phyloP scores from a whole-genome alignment of 53 echinoderm and acorn worm genomes.

The Arbacia lixula region DNA sequence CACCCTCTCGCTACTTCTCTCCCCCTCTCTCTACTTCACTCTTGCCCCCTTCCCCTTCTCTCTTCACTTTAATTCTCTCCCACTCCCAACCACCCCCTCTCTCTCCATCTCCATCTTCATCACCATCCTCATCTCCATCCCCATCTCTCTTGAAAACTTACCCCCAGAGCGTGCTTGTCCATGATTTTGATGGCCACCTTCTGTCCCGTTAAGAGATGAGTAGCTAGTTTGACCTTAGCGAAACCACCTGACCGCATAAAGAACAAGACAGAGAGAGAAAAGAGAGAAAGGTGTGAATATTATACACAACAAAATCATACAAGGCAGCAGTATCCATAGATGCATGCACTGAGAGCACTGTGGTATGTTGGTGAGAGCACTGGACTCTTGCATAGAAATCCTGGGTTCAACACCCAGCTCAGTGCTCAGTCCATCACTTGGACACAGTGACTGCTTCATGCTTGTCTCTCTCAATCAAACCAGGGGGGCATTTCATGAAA shows the following conservation, averaged over 20 bases:
- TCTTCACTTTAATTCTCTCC: background rate
- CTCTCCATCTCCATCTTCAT: background rate
- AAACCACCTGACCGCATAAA: slow-evolving; percentile 78
- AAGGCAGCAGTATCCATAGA: too few species aligned
- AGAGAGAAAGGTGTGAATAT: background rate
- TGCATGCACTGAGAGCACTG: too few species aligned
- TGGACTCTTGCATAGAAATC: too few species aligned
- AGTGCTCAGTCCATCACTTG: too few species aligned
- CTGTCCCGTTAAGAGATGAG: slow-evolving; percentile 91
- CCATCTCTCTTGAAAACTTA: slow-evolving; percentile 58
- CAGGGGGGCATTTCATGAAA: too few species aligned
- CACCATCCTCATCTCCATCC: background rate
- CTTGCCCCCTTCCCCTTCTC: background rate
- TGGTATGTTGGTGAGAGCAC: too few species aligned
- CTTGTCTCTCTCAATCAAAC: too few species aligned
- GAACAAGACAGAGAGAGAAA: background rate
- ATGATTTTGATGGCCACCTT: slow-evolving; percentile 96
- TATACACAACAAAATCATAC: too few species aligned
- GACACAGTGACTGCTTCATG: too few species aligned
- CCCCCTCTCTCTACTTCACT: background rate
- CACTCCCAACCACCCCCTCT: background rate
- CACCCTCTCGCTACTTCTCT: background rate
- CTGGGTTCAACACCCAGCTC: too few species aligned
- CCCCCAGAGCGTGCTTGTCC: slow-evolving; percentile 96
- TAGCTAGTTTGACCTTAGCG: slow-evolving; percentile 98